Evolutionary conservation across 2,888 invertebrate species (phyloP), one percentile per base, ranked within the genome.

Genomic region (Ophion obscuratus): DNA sequence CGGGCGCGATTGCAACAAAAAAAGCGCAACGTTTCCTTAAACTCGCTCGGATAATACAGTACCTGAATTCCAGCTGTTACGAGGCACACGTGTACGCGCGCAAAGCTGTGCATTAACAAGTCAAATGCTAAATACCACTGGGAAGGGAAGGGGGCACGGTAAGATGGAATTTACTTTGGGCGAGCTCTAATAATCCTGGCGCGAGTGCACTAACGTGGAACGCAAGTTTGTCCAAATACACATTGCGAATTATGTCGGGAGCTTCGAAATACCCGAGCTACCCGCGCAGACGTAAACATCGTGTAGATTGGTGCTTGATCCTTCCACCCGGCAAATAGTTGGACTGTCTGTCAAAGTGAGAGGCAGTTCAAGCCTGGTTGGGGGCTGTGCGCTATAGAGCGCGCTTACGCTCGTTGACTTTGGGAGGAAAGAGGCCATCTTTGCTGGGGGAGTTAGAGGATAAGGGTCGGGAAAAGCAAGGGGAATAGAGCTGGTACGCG

Each of bases 171-270:
- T 71, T 47, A 74, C 66, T 66, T 66, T 36, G 57, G 57, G n/a
- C 47, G 36, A 71, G 64, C 24, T 81, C 64, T 57, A 44, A 81
- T 81, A 66, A 81, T 66, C 67, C 59, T 81, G 74, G 14, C 67
- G n/a, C 67, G 70, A 70, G 68, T 61, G 68, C 68, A 78, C 61
- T 44, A 78, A 77, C 57, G 27, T 67, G 77, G 67, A 67, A 77
- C 24, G 36, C 64, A 80, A 81, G 57, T 73, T 81, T 40, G 66
- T 81, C 64, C 73, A 73, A 73, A 80, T 73, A 73, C 40, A 44
- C 66, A 27, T n/a, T 10, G 64, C 11, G 80, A 73, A 81, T 66
- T 67, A 57, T 17, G 57, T 17, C 31, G n/a, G 75, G 61, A 68
- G 31, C 66, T 57, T 61, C 20, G 74, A 61, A 74, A 66, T 57